These are phyloP conservation scores for Leptobrachium ailaonicum DNA, from an alignment of 2,113 vertebrate genomes.

Conservation along the genomic window DNA sequence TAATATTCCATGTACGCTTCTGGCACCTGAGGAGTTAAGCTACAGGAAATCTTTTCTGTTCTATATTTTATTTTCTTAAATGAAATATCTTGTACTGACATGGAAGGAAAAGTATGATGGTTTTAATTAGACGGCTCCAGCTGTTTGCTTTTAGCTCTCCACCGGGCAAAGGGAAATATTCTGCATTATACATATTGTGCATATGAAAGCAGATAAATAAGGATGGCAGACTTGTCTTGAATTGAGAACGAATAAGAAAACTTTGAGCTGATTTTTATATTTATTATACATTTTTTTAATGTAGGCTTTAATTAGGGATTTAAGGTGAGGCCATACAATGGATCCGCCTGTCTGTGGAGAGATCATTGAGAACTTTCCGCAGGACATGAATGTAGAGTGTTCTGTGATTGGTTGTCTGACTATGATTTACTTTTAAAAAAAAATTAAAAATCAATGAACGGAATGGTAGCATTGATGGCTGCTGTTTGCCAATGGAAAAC, in stretches of 20 bases:
- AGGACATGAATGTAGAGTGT: too few species aligned
- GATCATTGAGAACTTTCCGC: too few species aligned
- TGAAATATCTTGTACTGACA: constrained; percentile 47
- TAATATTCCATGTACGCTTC: background rate
- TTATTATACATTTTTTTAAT: too few species aligned
- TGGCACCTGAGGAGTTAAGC: constrained; percentile 35
- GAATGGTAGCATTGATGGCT: too few species aligned
- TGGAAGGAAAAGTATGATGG: constrained; percentile 37
- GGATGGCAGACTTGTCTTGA: background rate
- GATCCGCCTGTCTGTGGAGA: too few species aligned
- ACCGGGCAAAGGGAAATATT: background rate
- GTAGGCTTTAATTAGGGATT: too few species aligned
- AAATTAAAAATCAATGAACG: too few species aligned
- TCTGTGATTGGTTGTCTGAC: too few species aligned
- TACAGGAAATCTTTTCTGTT: constrained; percentile 39
- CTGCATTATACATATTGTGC: constrained; percentile 5
- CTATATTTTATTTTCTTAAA: constrained; percentile 43
- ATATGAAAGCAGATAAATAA: constrained; percentile 9
- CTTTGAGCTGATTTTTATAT: background rate
- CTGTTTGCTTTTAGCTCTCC: constrained; percentile 23
- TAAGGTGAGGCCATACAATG: too few species aligned
- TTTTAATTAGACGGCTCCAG: constrained; percentile 39
- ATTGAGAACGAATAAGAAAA: background rate
- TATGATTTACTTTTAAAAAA: too few species aligned
- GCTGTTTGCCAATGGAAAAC: too few species aligned